Evolutionary conservation across 2,113 vertebrate species (phyloP).

Genomic region (Dendropsophus ebraccatus): DNA sequence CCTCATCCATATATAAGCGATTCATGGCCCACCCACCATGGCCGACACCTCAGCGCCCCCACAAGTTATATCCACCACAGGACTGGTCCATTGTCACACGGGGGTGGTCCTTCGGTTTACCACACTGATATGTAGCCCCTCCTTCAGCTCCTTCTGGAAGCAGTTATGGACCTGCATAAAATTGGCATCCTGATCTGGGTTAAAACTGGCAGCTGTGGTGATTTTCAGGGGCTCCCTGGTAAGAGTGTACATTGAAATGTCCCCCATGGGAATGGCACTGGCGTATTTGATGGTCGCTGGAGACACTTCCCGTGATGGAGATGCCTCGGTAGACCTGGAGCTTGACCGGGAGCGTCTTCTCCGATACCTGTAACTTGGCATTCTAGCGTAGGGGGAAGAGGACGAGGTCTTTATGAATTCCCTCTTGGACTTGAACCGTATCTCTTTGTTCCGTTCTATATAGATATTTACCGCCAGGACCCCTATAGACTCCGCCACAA

Average conservation of each 20-base stretch:
- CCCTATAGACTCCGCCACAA: constrained; percentile 93
- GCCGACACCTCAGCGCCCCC: neutral
- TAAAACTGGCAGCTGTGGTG: constrained; percentile 86
- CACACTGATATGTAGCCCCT: constrained; percentile 78
- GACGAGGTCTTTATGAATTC: constrained; percentile 91
- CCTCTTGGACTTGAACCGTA: constrained; percentile 85
- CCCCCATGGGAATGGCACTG: constrained; percentile 84
- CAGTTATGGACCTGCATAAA: constrained; percentile 97
- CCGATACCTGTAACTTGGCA: constrained; percentile 93
- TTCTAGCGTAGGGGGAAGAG: constrained; percentile 93
- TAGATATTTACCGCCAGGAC: constrained; percentile 98
- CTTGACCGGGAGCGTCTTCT: constrained; percentile 87
- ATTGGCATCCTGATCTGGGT: constrained; percentile 86
- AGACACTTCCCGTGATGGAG: constrained; percentile 88
- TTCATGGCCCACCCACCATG: neutral
- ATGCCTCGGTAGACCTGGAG: constrained; percentile 88
- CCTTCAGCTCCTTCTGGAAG: constrained; percentile 93
- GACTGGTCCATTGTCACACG: constrained; percentile 76
- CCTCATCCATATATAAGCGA: neutral
- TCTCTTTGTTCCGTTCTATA: constrained; percentile 95
- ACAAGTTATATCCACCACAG: neutral
- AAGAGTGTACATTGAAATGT: constrained; percentile 96
- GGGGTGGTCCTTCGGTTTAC: constrained; percentile 95
- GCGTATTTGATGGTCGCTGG: constrained; percentile 85
- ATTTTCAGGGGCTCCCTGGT: constrained; percentile 87